Evolutionary conservation across 2,888 invertebrate genomes (phyloP).

Genomic region (Malthinus seriepunctatus): DNA sequence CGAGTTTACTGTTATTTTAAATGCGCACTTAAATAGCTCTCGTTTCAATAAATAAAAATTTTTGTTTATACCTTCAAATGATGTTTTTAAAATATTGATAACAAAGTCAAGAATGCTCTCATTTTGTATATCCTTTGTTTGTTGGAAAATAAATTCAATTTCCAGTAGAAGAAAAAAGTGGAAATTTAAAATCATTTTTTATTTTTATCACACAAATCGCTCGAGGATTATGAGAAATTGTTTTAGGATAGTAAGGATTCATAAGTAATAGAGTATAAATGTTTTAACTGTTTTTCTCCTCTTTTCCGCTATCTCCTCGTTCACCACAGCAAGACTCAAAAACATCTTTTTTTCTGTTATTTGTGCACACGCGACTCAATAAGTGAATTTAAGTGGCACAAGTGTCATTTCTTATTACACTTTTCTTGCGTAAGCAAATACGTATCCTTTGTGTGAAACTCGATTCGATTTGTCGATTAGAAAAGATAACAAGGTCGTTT

Average conservation of each 20-base stretch:
- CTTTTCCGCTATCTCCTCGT: not conserved
- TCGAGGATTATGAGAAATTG: constrained; percentile 16
- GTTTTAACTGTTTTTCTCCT: not conserved
- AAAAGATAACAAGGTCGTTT: constrained; percentile 48
- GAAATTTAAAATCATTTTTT: constrained; percentile 3
- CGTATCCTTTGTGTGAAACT: constrained; percentile 45
- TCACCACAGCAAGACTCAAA: not conserved
- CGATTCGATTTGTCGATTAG: constrained; percentile 45
- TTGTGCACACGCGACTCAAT: constrained; percentile 10
- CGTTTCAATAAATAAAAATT: no score
- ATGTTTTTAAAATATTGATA: not conserved
- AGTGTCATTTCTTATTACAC: constrained; percentile 22
- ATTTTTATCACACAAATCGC: not conserved
- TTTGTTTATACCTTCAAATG: no score
- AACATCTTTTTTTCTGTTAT: not conserved
- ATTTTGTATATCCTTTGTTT: not conserved
- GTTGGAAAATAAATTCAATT: not conserved
- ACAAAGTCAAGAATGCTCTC: not conserved
- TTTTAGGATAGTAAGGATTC: constrained; percentile 3
- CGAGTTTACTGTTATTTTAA: not conserved
- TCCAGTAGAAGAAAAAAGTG: not conserved
- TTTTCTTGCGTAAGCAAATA: constrained; percentile 43
- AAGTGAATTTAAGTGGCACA: constrained; percentile 21
- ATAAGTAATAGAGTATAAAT: constrained; percentile 13
- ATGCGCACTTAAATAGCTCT: no score